phyloP scores from a whole-genome alignment of 2,888 invertebrate species.

The Crepidodera aurea region DNA sequence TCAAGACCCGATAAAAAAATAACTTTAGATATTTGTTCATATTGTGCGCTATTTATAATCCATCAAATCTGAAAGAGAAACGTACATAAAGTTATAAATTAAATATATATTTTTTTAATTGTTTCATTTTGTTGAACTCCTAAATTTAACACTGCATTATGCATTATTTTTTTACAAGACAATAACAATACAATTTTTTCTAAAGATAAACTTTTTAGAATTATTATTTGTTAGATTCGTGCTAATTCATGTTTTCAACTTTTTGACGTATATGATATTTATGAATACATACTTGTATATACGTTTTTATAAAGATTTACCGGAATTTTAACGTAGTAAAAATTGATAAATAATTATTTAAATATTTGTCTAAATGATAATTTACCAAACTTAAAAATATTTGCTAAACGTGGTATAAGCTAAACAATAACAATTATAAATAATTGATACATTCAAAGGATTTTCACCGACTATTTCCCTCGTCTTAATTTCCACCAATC shows the following conservation, averaged over 20 bases:
- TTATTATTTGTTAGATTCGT: too few species aligned
- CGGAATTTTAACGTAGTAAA: neutral
- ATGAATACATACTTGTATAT: neutral
- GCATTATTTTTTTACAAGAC: too few species aligned
- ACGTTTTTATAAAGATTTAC: neutral
- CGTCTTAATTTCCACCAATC: too few species aligned
- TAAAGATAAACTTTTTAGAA: too few species aligned
- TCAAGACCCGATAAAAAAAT: conserved; percentile 72
- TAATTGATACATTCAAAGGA: too few species aligned
- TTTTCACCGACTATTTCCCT: too few species aligned
- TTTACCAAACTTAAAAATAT: neutral
- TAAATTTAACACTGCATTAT: too few species aligned
- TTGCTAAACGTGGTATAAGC: neutral
- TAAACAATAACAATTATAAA: neutral
- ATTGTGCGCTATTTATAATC: conserved; percentile 39
- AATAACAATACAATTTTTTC: too few species aligned
- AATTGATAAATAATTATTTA: neutral
- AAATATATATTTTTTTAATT: too few species aligned
- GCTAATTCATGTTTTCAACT: too few species aligned
- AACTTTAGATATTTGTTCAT: conserved; percentile 69
- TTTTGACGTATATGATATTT: conserved; percentile 4
- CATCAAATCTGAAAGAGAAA: conserved; percentile 41
- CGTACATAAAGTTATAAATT: too few species aligned
- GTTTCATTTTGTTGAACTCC: too few species aligned
- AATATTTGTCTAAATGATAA: neutral